Percentiles rank a stretch among this genome's conserved stretches.
Evolutionary conservation across 2,113 vertebrate species (phyloP).

Genomic region (Sturnira hondurensis): DNA sequence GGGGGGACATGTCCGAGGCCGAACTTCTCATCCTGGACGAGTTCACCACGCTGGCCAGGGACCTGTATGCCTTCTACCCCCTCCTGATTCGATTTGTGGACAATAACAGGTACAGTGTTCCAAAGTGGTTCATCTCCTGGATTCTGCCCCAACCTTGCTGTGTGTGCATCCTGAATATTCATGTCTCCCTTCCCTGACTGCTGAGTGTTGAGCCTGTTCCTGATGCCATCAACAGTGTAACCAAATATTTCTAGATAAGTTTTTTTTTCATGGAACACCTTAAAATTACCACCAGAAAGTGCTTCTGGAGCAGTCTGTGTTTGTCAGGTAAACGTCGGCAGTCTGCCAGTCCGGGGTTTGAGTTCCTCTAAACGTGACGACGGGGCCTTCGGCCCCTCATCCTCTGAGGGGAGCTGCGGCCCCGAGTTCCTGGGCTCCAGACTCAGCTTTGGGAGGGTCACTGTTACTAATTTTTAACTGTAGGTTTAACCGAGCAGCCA

Average conservation of each 20-base stretch:
- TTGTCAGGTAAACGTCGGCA: background rate
- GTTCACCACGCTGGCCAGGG: constrained; percentile 93
- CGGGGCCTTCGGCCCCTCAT: background rate
- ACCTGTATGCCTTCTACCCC: constrained; percentile 97
- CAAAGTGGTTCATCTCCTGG: background rate
- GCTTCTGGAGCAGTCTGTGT: background rate
- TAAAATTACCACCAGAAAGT: background rate
- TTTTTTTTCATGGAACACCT: background rate
- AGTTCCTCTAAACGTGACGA: background rate
- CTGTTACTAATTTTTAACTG: background rate
- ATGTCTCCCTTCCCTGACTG: background rate
- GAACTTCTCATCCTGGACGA: constrained; percentile 97
- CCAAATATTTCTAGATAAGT: background rate
- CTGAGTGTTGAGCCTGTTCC: background rate
- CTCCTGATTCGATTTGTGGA: constrained; percentile 97
- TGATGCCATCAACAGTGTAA: background rate
- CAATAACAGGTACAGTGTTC: constrained; percentile 91
- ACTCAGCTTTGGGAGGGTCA: background rate
- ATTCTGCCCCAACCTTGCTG: background rate
- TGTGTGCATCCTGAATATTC: background rate
- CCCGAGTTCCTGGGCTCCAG: background rate
- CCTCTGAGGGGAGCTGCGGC: background rate
- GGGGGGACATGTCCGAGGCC: constrained; percentile 96
- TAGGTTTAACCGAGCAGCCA: background rate
- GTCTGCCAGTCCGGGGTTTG: background rate